Conservation (phyloP, 2,888 invertebrate genomes). For the Chaitophorus viminalis region DNA sequence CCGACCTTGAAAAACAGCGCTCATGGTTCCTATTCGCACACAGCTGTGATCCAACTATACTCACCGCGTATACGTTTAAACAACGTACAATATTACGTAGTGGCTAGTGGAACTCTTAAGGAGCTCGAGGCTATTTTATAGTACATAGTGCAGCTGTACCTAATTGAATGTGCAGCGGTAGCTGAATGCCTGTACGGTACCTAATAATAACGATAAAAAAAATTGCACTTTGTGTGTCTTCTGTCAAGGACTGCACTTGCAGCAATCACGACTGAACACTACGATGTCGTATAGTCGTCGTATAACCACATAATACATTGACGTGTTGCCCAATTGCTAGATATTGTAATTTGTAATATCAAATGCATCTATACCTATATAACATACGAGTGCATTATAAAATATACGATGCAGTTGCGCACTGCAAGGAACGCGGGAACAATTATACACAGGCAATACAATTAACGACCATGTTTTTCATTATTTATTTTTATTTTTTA, state of each 20-base stretch:
- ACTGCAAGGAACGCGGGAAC: background rate
- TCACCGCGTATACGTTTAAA: no score
- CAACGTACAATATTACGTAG: no score
- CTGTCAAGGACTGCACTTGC: slow-evolving; percentile 56
- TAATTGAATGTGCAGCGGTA: slow-evolving; percentile 18
- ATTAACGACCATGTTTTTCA: slow-evolving; percentile 14
- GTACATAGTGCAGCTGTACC: slow-evolving; percentile 40
- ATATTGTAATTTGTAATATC: background rate
- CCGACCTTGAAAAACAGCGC: slow-evolving; percentile 49
- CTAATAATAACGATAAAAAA: background rate
- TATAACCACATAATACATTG: background rate
- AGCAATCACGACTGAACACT: slow-evolving; percentile 43
- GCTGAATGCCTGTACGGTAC: background rate
- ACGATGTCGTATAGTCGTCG: background rate
- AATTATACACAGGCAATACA: slow-evolving; percentile 2
- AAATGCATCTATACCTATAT: background rate
- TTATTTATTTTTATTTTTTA: background rate
- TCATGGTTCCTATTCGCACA: slow-evolving; percentile 20
- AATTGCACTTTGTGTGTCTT: slow-evolving; percentile 38
- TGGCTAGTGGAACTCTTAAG: no score
- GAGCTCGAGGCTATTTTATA: no score
- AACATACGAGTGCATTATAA: background rate
- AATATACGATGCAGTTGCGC: no score
- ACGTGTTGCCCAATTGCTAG: slow-evolving; percentile 1
- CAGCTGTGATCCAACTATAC: background rate